Percentiles rank a stretch among this genome's conserved stretches.
Evolutionary conservation across 2,888 invertebrate genomes (phyloP).

Genomic region (Pilophorus perplexus): DNA sequence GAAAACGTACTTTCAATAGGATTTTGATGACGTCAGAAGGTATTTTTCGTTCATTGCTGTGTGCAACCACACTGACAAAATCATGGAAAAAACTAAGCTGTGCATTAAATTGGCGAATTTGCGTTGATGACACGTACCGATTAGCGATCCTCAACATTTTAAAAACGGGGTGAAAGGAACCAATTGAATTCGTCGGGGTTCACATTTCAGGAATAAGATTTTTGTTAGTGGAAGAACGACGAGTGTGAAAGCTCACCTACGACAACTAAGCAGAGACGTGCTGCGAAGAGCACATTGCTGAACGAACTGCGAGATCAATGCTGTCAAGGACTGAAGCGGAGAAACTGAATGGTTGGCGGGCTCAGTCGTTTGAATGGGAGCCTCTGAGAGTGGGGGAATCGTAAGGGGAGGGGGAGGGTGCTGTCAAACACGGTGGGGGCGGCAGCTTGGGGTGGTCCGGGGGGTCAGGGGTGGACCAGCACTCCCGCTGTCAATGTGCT

Average conservation of each 20-base stretch:
- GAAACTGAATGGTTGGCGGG: conserved; percentile 31
- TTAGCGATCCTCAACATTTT: no score
- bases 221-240: background rate
- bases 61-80: no score
- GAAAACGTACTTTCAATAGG: no score
- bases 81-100: no score
- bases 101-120: no score
- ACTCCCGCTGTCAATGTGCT: background rate
- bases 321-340: conserved; percentile 10
- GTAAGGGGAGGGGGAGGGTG: background rate
- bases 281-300: conserved; percentile 20
- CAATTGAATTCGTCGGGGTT: no score
- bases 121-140: no score
- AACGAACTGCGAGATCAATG: background rate
- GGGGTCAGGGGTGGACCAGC: background rate
- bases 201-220: no score
- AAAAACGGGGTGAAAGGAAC: no score
- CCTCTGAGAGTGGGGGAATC: background rate
- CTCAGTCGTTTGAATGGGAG: conserved; percentile 12
- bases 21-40: no score
- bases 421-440: background rate
- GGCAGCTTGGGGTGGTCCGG: background rate
- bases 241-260: conserved; percentile 15
- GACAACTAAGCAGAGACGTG: conserved; percentile 31
- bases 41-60: no score